phyloP scores from a whole-genome alignment of 2,113 vertebrate genomes.

The Oncorhynchus gorbuscha region DNA sequence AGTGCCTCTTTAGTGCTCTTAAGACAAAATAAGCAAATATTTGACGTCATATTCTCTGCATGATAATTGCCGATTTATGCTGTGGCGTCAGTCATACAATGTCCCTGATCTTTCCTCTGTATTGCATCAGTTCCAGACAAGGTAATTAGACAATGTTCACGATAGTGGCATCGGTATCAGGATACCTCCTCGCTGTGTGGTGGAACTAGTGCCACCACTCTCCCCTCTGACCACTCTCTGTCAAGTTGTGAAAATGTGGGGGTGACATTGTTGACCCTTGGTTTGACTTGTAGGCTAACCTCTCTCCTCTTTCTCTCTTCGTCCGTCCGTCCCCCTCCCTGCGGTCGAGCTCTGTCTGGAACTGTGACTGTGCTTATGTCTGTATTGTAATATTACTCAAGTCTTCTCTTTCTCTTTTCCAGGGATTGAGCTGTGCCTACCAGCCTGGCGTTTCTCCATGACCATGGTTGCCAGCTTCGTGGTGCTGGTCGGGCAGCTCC shows the following conservation, averaged over 20 bases:
- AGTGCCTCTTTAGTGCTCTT: background rate
- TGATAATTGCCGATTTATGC: background rate
- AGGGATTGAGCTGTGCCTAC: constrained; percentile 95
- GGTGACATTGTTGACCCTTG: too few species aligned
- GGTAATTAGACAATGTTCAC: background rate
- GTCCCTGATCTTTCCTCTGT: constrained; percentile 8
- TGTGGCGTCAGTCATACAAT: constrained; percentile 3
- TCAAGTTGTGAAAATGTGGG: too few species aligned
- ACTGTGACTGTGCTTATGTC: too few species aligned
- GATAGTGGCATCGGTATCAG: too few species aligned
- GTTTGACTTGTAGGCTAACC: background rate
- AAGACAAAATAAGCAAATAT: too few species aligned
- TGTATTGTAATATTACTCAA: background rate
- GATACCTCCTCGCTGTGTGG: too few species aligned
- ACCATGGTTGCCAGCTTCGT: constrained; percentile 96
- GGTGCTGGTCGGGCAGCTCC: constrained; percentile 87
- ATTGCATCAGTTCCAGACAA: background rate
- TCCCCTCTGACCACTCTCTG: too few species aligned
- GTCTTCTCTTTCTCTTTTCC: constrained; percentile 13
- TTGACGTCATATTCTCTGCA: too few species aligned
- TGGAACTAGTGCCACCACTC: too few species aligned
- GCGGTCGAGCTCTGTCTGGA: constrained; percentile 90
- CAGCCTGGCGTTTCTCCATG: constrained; percentile 89
- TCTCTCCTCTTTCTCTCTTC: background rate
- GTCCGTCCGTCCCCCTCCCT: constrained; percentile 40